Percentiles rank a stretch among this genome's conserved stretches.
Evolutionary conservation across 2,113 vertebrate genomes (phyloP).

Genomic region (Salvator merianae): DNA sequence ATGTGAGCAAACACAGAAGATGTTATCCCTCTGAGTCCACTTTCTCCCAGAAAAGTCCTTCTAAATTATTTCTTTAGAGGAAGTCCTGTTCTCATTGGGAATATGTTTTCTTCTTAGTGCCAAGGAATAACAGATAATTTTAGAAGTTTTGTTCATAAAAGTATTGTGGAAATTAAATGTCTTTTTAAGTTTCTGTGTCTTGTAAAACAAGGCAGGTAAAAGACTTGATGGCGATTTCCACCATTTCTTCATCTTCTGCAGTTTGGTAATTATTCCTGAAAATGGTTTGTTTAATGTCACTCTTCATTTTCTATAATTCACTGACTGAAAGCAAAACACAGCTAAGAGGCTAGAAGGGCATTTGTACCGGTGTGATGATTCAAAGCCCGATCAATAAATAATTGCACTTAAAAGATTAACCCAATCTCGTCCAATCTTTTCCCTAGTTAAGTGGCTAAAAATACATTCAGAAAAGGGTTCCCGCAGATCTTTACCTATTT

Average conservation of each 20-base stretch:
- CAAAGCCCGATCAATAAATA: constrained; percentile 35
- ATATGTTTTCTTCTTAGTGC: background rate
- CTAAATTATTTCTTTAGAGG: background rate
- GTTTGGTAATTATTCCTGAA: constrained; percentile 29
- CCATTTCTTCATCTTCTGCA: constrained; percentile 34
- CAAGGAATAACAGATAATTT: background rate
- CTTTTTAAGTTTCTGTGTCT: background rate
- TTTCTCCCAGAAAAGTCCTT: background rate
- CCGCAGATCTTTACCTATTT: background rate
- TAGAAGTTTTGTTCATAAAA: background rate
- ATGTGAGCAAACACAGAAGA: background rate
- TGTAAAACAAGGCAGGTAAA: background rate
- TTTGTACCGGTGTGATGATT: constrained; percentile 34
- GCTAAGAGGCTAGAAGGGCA: constrained; percentile 7
- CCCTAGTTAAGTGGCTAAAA: constrained; percentile 35
- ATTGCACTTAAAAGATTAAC: constrained; percentile 49
- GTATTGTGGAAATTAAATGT: constrained; percentile 5
- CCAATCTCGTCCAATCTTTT: constrained; percentile 38
- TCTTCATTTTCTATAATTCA: constrained; percentile 40
- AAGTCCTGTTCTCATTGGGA: background rate
- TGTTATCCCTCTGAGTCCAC: background rate
- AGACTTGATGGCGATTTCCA: background rate
- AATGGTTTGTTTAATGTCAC: background rate
- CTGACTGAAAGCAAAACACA: constrained; percentile 41
- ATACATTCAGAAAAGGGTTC: constrained; percentile 24